These are phyloP conservation scores for Abramis brama DNA, from an alignment of 2,113 vertebrate genomes.

Conservation along the genomic window DNA sequence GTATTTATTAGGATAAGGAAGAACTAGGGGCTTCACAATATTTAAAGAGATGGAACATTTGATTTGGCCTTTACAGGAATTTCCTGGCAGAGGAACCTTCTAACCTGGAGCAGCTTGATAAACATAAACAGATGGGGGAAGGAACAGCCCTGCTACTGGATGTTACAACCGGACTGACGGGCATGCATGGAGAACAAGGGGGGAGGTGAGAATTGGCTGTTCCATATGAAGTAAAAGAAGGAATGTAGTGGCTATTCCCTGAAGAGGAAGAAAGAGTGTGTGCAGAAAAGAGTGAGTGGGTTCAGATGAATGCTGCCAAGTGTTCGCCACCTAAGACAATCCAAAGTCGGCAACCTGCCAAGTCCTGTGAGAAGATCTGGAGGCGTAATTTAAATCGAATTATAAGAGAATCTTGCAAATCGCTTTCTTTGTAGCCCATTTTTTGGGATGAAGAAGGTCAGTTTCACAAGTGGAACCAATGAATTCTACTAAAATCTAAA, in stretches of 20 bases:
- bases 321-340: not conserved
- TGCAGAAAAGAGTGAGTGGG: slow-evolving; percentile 9
- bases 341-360: not conserved
- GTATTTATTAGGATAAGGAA: not conserved
- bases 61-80: slow-evolving; percentile 50
- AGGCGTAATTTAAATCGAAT: not conserved
- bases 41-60: slow-evolving; percentile 34
- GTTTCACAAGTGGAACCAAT: not conserved
- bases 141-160: slow-evolving; percentile 59
- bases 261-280: slow-evolving; percentile 6
- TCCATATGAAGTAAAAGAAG: slow-evolving; percentile 67
- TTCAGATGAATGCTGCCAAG: not conserved
- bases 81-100: slow-evolving; percentile 51
- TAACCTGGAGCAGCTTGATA: slow-evolving; percentile 47
- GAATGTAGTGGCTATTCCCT: slow-evolving; percentile 65
- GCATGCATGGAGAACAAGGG: slow-evolving; percentile 50
- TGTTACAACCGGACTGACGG: slow-evolving; percentile 56
- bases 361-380: not conserved
- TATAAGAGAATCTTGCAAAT: not conserved
- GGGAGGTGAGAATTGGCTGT: slow-evolving; percentile 61
- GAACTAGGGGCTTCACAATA: slow-evolving; percentile 15
- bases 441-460: slow-evolving; percentile 33
- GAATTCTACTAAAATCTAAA: not conserved
- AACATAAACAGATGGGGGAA: slow-evolving; percentile 56
- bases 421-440: slow-evolving; percentile 8